Percentiles rank a stretch among this genome's conserved stretches.
These are phyloP conservation scores for Sisyra nigra DNA, from an alignment of 2,888 invertebrate genomes.

Conservation along the genomic window DNA sequence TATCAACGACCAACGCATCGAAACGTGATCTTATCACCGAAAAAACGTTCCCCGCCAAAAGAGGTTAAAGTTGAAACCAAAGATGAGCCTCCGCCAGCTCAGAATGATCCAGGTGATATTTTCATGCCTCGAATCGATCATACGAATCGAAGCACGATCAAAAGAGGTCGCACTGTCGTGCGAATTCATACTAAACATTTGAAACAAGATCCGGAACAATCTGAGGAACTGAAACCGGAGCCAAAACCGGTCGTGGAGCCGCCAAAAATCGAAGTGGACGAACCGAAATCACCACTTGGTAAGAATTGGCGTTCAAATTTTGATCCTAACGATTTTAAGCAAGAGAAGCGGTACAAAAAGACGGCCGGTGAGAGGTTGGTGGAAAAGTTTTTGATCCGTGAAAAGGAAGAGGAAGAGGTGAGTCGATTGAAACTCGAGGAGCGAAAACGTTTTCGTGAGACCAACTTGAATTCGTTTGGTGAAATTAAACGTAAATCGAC, in stretches of 20 bases:
- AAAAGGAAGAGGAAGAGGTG: constrained; percentile 28
- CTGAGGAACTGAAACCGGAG: constrained; percentile 2
- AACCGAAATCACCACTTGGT: constrained; percentile 16
- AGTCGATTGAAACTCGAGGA: constrained; percentile 14
- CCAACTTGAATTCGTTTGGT: background rate
- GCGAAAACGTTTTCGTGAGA: constrained; percentile 6
- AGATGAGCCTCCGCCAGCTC: constrained; percentile 6
- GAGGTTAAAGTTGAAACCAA: constrained; percentile 10
- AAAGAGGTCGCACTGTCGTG: constrained; percentile 57
- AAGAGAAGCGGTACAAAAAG: constrained; percentile 40
- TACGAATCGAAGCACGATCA: constrained; percentile 41
- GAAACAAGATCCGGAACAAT: constrained; percentile 19
- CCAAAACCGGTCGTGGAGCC: constrained; percentile 9
- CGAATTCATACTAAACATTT: constrained; percentile 45
- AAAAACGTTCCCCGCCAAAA: constrained; percentile 11
- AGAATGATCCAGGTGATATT: constrained; percentile 15
- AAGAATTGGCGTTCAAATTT: constrained; percentile 44
- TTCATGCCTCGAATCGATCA: constrained; percentile 32
- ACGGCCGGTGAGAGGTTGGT: constrained; percentile 56
- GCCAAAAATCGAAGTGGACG: constrained; percentile 18
- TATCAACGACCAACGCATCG: constrained; percentile 30
- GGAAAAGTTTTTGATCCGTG: constrained; percentile 56
- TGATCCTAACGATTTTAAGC: constrained; percentile 36
- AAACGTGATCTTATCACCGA: constrained; percentile 16
- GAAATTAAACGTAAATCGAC: constrained; percentile 22